Evolutionary conservation across 2,888 invertebrate genomes (phyloP).

Genomic region (Campoplex nolae): DNA sequence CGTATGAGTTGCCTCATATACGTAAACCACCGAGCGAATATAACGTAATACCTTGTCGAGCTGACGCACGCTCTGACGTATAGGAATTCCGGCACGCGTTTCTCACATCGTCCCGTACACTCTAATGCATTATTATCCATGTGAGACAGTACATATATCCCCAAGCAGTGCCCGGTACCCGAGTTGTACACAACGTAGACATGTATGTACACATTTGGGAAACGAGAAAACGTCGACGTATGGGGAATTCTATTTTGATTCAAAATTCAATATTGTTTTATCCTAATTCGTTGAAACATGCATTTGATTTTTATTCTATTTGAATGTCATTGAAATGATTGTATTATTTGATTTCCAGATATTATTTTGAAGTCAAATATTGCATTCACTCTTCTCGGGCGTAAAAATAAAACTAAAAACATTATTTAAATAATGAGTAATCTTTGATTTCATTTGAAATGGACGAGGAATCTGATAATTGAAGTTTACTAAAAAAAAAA

Average conservation of each 20-base stretch:
- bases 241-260: not conserved
- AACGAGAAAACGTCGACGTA: constrained; percentile 9
- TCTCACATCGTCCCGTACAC: constrained; percentile 55
- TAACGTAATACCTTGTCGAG: constrained; percentile 73
- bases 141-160: constrained; percentile 25
- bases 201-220: constrained; percentile 6
- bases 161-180: not conserved
- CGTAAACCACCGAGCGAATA: constrained; percentile 50
- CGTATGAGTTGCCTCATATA: constrained; percentile 26
- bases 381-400: not conserved
- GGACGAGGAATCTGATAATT: not conserved
- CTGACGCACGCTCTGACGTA: constrained; percentile 78
- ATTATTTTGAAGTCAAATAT: not conserved
- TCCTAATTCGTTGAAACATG: not conserved
- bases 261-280: not conserved
- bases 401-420: not conserved
- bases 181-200: not conserved
- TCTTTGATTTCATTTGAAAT: no score
- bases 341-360: not conserved
- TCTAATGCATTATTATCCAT: constrained; percentile 55
- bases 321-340: not conserved
- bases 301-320: not conserved
- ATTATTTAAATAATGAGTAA: no score
- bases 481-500: not conserved
- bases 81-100: constrained; percentile 67